Percentiles rank a stretch among this genome's conserved stretches.
Conservation (phyloP, 2,888 invertebrate species). For the Megastigmus dorsalis region DNA sequence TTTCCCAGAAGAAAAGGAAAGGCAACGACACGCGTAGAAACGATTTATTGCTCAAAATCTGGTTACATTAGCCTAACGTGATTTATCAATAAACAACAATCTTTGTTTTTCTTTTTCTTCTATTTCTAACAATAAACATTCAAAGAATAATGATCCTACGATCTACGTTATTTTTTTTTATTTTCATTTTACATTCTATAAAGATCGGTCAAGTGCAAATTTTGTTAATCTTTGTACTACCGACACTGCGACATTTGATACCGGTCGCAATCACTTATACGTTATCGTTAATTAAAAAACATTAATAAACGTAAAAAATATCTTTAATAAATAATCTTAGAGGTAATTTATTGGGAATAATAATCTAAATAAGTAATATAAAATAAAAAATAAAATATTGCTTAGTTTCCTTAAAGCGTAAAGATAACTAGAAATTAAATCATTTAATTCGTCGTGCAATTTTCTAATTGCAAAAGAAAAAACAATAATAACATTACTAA, state of each 20-base stretch:
- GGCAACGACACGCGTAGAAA: constrained; percentile 21
- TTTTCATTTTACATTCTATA: constrained; percentile 24
- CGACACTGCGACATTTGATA: constrained; percentile 21
- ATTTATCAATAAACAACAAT: constrained; percentile 42
- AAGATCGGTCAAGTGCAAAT: constrained; percentile 38
- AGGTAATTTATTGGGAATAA: constrained; percentile 17
- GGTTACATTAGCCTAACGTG: constrained; percentile 33
- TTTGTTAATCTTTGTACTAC: constrained; percentile 36
- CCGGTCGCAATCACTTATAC: constrained; percentile 1
- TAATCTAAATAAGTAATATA: constrained; percentile 4
- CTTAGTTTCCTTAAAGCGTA: not conserved
- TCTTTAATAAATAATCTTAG: constrained; percentile 7
- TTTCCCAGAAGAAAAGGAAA: constrained; percentile 19
- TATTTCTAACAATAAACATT: constrained; percentile 50
- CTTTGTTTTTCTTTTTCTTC: constrained; percentile 5
- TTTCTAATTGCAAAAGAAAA: constrained; percentile 3
- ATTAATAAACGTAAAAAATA: constrained; percentile 1
- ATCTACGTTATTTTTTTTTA: constrained; percentile 16
- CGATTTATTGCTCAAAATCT: constrained; percentile 44
- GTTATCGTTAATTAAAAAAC: constrained; percentile 8
- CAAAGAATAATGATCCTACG: constrained; percentile 37
- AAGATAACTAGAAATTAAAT: not conserved
- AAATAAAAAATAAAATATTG: constrained; percentile 6
- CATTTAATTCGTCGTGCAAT: not conserved
- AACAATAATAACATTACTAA: constrained; percentile 10